Conservation (phyloP, 2,113 vertebrate species). For the Pelecanus crispus region DNA sequence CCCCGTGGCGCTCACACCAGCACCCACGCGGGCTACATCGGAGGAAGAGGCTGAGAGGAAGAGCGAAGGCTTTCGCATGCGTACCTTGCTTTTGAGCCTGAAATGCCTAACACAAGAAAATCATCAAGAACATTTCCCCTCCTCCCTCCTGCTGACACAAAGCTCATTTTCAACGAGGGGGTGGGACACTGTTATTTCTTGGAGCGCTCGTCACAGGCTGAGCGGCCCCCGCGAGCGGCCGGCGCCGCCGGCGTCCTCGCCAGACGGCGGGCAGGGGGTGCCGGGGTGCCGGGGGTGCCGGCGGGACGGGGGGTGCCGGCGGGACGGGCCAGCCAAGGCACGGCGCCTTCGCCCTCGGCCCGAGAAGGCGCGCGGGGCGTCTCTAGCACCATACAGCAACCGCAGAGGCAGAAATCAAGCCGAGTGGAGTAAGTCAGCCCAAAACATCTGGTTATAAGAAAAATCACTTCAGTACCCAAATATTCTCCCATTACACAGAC, state of each 20-base stretch:
- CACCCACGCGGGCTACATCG: accelerated
- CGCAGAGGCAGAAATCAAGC: not conserved
- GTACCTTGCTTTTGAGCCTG: not conserved
- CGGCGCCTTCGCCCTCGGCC: not conserved
- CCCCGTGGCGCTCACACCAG: accelerated
- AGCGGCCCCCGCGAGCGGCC: not conserved
- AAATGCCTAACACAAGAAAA: not conserved
- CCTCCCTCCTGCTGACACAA: not conserved
- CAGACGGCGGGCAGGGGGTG: too few species aligned
- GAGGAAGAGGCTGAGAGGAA: not conserved
- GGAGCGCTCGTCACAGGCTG: not conserved
- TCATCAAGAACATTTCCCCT: not conserved
- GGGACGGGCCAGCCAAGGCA: not conserved
- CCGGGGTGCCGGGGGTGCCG: too few species aligned
- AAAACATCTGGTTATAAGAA: not conserved
- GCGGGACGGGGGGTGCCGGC: not conserved
- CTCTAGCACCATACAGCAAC: not conserved
- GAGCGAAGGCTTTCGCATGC: accelerated
- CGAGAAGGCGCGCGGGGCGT: not conserved
- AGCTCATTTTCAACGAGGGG: not conserved
- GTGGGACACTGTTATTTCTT: not conserved
- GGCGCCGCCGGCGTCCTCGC: not conserved
- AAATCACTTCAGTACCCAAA: not conserved
- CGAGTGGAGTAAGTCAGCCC: not conserved
- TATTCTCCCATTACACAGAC: not conserved